phyloP scores from a whole-genome alignment of 2,888 invertebrate species.

The Aporophyla nigra region DNA sequence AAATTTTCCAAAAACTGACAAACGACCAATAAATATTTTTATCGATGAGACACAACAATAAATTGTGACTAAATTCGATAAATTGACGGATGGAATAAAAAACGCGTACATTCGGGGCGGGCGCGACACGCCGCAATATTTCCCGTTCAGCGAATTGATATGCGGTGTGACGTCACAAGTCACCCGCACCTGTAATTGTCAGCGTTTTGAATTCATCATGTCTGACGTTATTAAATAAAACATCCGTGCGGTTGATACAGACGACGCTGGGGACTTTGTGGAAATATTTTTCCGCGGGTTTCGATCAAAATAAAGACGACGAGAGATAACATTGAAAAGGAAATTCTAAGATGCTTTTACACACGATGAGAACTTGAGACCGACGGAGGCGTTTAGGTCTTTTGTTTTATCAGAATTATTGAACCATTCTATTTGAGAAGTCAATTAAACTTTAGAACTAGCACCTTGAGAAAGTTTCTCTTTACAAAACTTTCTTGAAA shows the following conservation, averaged over 20 bases:
- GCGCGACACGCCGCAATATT: slow-evolving; percentile 62
- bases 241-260: slow-evolving; percentile 54
- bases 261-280: slow-evolving; percentile 21
- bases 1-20: slow-evolving; percentile 68
- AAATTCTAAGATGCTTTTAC: slow-evolving; percentile 51
- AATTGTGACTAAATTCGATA: slow-evolving; percentile 73
- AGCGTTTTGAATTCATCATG: slow-evolving; percentile 70
- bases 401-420: slow-evolving; percentile 57
- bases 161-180: slow-evolving; percentile 62
- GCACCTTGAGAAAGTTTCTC: slow-evolving; percentile 27
- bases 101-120: slow-evolving; percentile 50
- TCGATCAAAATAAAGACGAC: slow-evolving; percentile 54
- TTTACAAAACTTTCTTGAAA: slow-evolving; percentile 11
- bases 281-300: slow-evolving; percentile 53
- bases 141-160: slow-evolving; percentile 62
- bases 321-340: slow-evolving; percentile 37
- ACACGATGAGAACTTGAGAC: slow-evolving; percentile 25
- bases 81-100: slow-evolving; percentile 71
- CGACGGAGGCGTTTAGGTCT: slow-evolving; percentile 21
- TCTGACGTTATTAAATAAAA: slow-evolving; percentile 78
- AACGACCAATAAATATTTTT: slow-evolving; percentile 72
- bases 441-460: slow-evolving; percentile 50
- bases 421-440: slow-evolving; percentile 55
- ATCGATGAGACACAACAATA: slow-evolving; percentile 71
- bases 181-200: slow-evolving; percentile 76